Conservation (phyloP, 2,888 invertebrate species). For the Dioctria linearis region DNA sequence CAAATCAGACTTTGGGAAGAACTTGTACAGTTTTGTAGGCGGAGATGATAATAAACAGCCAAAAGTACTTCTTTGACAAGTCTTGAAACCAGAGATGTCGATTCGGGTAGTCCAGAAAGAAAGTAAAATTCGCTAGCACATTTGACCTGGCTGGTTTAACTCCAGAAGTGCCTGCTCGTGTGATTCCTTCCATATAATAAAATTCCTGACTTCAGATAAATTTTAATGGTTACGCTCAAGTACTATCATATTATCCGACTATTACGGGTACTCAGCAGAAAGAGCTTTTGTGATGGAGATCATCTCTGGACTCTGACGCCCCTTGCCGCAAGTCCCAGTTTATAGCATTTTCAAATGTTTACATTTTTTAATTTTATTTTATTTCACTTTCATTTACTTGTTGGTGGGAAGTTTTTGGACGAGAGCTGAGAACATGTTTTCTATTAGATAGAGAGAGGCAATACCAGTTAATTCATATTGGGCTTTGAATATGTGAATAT, state of each 20-base stretch:
- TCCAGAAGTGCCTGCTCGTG: no score
- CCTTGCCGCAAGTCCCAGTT: background rate
- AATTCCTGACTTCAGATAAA: background rate
- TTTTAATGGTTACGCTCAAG: slow-evolving; percentile 20
- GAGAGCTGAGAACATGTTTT: no score
- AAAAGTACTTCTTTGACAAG: background rate
- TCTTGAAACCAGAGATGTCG: background rate
- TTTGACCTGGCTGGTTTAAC: background rate
- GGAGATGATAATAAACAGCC: slow-evolving; percentile 14
- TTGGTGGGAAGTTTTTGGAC: background rate
- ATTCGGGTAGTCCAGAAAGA: no score
- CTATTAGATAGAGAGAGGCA: no score
- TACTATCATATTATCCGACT: slow-evolving; percentile 14
- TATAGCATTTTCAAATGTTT: background rate
- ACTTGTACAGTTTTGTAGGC: background rate
- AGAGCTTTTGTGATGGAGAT: background rate
- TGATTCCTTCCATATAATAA: no score
- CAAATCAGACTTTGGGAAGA: background rate
- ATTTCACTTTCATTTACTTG: background rate
- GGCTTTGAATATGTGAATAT: no score
- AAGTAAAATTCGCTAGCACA: background rate
- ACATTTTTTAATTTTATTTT: background rate
- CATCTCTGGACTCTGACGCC: background rate
- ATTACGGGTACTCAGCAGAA: background rate
- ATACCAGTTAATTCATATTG: no score